Evolutionary conservation across 2,113 vertebrate genomes (phyloP), one percentile per base, ranked within the genome.

Genomic region (Tinamus guttatus): DNA sequence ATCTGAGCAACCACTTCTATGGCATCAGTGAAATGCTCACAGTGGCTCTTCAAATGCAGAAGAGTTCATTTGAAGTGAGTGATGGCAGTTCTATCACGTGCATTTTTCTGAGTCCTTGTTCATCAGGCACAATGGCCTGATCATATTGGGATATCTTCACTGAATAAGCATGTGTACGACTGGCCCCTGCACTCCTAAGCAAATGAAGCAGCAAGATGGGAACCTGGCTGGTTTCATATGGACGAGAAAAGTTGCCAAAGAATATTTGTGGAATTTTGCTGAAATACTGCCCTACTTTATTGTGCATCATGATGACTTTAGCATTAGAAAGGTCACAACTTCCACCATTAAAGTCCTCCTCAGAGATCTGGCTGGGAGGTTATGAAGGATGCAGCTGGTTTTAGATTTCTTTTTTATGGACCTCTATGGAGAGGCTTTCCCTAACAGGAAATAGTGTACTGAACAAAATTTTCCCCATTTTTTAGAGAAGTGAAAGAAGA

Each of bases 101-200:
- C 73, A 34, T 59, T 76, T 13, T 9, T 67, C 60, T 34, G 47
- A 85, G 47, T 70, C 60, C 19, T 56, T 38, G 63, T 73, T 76
- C 10, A 8, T 43, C 32, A 9, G n/a, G 13, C 36, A 49, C 49
- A 22, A 45, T 60, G 6, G 71, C 19, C 41, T 45, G 56, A 28
- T 56, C 27, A 30, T 15, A 11, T 25, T 25, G 51, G 51, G 40
- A 13, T 63, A 45, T 51, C 54, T 81, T n/a, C 80, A 59, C 52
- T 83, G 28, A 40, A 32, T 17, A 70, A 13, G 11, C 5, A 9
- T 13, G 7, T 24, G 11, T 10, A n/a, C 0, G 1, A 17, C 65
- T 40, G 43, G 17, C 34, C 13, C 49, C 43, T 36, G 43, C 11
- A 27, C 15, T 43, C 38, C 81, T 27, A 36, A 13, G 52, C 41